These are phyloP conservation scores for Porites cylindrica DNA, from an alignment of 92 coral and sea anemone genomes.

Conservation along the genomic window DNA sequence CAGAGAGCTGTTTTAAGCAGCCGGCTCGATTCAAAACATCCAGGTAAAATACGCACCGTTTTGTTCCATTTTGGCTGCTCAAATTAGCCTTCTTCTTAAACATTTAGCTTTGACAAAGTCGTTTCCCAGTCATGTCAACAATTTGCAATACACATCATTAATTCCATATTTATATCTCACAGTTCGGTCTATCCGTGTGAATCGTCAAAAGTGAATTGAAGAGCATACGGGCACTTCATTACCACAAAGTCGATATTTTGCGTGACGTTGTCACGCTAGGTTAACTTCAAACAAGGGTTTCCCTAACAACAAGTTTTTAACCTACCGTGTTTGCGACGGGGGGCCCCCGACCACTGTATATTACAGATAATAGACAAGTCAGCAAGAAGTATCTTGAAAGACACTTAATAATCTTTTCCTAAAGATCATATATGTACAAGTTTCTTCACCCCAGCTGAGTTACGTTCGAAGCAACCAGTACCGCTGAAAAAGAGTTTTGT, in stretches of 20 bases:
- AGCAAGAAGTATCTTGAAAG: not conserved
- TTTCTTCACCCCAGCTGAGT: too few species aligned
- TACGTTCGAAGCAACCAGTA: too few species aligned
- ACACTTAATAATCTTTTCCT: not conserved
- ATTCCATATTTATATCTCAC: conserved; percentile 46
- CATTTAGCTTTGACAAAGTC: conserved; percentile 79
- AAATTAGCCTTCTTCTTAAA: conserved; percentile 75
- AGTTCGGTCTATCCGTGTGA: conserved; percentile 46
- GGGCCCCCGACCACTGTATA: not conserved
- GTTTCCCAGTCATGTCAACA: conserved; percentile 84
- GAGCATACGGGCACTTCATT: conserved; percentile 58
- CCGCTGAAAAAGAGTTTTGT: too few species aligned
- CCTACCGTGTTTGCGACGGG: conserved; percentile 8
- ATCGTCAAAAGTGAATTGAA: conserved; percentile 33
- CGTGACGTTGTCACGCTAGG: conserved; percentile 52
- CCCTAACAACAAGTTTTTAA: conserved; percentile 1
- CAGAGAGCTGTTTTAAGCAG: conserved; percentile 20
- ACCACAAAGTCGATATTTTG: conserved; percentile 3
- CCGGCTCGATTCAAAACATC: conserved; percentile 18
- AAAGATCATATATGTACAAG: too few species aligned
- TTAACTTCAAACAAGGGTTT: conserved; percentile 24
- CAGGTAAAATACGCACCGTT: conserved; percentile 76
- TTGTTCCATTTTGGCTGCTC: conserved; percentile 74
- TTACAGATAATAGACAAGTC: not conserved
- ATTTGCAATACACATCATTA: conserved; percentile 80